Evolutionary conservation across 2,113 vertebrate species (phyloP), one percentile per base, ranked within the genome.

Genomic region (Phyllopteryx taeniolatus): DNA sequence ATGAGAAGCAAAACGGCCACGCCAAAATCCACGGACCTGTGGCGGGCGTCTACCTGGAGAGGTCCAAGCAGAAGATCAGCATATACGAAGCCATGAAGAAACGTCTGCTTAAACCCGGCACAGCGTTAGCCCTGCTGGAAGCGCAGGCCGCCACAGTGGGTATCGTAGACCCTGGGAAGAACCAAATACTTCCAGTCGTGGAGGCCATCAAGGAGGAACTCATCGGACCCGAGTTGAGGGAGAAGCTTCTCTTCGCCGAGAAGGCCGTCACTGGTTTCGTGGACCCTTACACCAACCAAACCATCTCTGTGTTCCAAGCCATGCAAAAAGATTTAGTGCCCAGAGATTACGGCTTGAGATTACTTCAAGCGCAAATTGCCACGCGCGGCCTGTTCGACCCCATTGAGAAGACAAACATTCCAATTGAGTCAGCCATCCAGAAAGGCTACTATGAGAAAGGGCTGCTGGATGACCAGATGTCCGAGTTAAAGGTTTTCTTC

Each of bases 61-160:
- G 92, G 53, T 92, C 94, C 2, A 95, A 96, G 79, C 93, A 96
- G 85, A 93, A 94, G 44, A 87, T 95, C 0, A 95, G 95, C 0
- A 94, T 98, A 49, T 98, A 98, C 84, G 93, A 96, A 80, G 96
- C 96, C 75, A 95, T 98, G 94, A 98, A 97, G 83, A 96, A 95
- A 68, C 81, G 93, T 5, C 90, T 98, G 67, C 94, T 99, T 54
- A 92, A 94, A n/a, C 93, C 94, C 0, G 96, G 94, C 75, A 98
- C 96, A 0, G 95, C 95, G 0, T 92, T 97, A 0, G 95, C 96
- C 77, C 90, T 99, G 5, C 89, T 99, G 66, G 96, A 99, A 84
- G 96, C 97, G 0, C 97, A 99, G 87, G 96, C 95, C 0, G 96
- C 96, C 76, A 98, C 96, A 0, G 94, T 91, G 0, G 96, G 96